These are phyloP conservation scores for Thomomys bottae DNA, from an alignment of 2,113 vertebrate genomes.

Conservation along the genomic window DNA sequence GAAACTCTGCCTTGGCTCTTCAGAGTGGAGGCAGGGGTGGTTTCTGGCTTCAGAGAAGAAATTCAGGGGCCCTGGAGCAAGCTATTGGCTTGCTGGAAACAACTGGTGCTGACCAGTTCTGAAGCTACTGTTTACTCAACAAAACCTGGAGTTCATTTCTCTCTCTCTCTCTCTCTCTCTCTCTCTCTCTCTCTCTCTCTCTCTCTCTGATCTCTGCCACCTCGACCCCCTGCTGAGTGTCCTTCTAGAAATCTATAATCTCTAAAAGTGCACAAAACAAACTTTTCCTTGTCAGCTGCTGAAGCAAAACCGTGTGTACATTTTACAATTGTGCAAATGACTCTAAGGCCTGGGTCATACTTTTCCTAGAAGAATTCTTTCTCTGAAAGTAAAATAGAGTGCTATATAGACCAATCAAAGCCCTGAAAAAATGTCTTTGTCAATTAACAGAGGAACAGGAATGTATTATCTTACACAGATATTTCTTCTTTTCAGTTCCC, in stretches of 20 bases:
- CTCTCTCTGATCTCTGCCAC: constrained; percentile 70
- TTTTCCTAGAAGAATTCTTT: constrained; percentile 74
- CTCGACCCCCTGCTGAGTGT: constrained; percentile 20
- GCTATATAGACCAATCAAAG: constrained; percentile 52
- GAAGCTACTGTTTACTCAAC: constrained; percentile 85
- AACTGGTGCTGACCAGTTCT: constrained; percentile 79
- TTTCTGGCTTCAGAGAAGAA: too few relatives aligned
- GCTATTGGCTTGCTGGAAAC: constrained; percentile 63
- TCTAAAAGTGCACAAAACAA: not conserved
- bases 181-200: constrained; percentile 61
- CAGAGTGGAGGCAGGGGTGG: constrained; percentile 52
- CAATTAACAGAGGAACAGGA: constrained; percentile 53
- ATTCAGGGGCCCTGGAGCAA: constrained; percentile 64
- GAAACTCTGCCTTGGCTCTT: too few relatives aligned
- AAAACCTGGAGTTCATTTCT: constrained; percentile 74
- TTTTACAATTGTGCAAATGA: constrained; percentile 68
- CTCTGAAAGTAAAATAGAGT: constrained; percentile 59
- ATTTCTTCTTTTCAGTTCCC: not conserved
- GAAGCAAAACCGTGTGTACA: constrained; percentile 55
- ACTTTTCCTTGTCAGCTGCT: constrained; percentile 72
- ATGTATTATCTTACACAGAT: not conserved
- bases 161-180: constrained; percentile 58
- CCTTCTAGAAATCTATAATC: constrained; percentile 64
- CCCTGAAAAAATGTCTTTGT: constrained; percentile 69
- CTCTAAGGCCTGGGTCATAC: constrained; percentile 44